phyloP scores from a whole-genome alignment of 2,888 invertebrate species.

The Pollenia griseotomentosa region DNA sequence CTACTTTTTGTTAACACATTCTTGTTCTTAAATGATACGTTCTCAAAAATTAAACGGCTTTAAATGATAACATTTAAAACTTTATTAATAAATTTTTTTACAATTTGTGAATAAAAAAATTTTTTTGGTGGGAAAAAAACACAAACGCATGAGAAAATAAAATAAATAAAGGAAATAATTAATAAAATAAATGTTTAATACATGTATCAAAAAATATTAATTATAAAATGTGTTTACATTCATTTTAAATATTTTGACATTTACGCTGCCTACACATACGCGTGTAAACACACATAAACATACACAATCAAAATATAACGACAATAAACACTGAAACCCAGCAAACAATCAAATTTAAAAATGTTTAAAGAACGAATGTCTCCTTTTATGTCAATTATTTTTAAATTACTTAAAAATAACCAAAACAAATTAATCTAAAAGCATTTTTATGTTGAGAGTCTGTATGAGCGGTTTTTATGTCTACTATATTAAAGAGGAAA shows the following conservation, averaged over 20 bases:
- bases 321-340: not conserved
- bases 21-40: too few species aligned
- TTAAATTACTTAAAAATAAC: too few species aligned
- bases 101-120: not conserved
- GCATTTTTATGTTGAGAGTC: too few species aligned
- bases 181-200: constrained; percentile 68
- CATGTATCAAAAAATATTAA: constrained; percentile 65
- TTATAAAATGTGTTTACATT: constrained; percentile 73
- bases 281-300: not conserved
- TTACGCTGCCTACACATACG: constrained; percentile 28
- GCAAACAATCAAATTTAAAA: constrained; percentile 25
- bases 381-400: too few species aligned
- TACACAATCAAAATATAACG: not conserved
- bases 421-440: too few species aligned
- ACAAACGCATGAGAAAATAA: constrained; percentile 18
- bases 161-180: constrained; percentile 56
- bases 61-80: too few species aligned
- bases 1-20: too few species aligned
- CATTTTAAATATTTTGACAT: constrained; percentile 67
- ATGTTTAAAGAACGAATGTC: too few species aligned
- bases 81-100: too few species aligned
- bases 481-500: too few species aligned
- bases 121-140: not conserved
- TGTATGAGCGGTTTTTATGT: too few species aligned
- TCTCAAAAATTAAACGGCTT: too few species aligned